A percentile compares a stretch with the other conserved stretches of the same genome.
These are phyloP conservation scores for Sapayoa aenigma DNA, from an alignment of 2,113 vertebrate species.

Conservation along the genomic window DNA sequence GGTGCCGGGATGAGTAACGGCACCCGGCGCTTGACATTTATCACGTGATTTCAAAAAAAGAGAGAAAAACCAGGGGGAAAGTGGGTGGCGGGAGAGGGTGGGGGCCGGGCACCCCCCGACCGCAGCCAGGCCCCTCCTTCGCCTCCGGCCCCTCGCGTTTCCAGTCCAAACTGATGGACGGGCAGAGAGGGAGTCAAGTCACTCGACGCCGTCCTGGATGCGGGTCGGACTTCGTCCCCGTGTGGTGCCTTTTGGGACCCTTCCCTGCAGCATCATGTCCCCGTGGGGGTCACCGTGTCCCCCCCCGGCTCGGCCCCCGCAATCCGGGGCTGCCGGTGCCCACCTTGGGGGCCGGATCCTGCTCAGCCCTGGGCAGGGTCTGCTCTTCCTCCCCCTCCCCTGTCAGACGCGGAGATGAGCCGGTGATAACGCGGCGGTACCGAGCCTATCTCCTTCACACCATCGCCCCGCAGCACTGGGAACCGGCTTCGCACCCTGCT, in stretches of 20 bases:
- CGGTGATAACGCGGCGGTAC: not conserved
- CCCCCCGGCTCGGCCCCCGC: not conserved
- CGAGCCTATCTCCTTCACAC: conserved; percentile 32
- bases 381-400: not conserved
- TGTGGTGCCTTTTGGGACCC: not conserved
- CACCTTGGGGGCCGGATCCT: not conserved
- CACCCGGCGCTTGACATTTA: not conserved
- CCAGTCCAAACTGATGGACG: not conserved
- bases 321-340: not conserved
- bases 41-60: conserved; percentile 38
- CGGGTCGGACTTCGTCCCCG: fast-evolving
- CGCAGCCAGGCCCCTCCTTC: fast-evolving
- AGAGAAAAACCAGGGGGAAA: not conserved
- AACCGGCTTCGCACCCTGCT: not conserved
- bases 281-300: not conserved
- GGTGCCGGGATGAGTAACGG: conserved; percentile 14
- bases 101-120: not conserved
- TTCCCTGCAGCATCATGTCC: not conserved
- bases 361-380: not conserved
- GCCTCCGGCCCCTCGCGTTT: fast-evolving
- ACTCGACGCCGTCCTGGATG: fast-evolving
- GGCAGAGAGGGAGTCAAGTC: fast-evolving
- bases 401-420: not conserved
- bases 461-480: not conserved
- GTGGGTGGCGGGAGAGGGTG: not conserved